phyloP scores from a whole-genome alignment of 2,113 vertebrate genomes.

The Charina bottae region DNA sequence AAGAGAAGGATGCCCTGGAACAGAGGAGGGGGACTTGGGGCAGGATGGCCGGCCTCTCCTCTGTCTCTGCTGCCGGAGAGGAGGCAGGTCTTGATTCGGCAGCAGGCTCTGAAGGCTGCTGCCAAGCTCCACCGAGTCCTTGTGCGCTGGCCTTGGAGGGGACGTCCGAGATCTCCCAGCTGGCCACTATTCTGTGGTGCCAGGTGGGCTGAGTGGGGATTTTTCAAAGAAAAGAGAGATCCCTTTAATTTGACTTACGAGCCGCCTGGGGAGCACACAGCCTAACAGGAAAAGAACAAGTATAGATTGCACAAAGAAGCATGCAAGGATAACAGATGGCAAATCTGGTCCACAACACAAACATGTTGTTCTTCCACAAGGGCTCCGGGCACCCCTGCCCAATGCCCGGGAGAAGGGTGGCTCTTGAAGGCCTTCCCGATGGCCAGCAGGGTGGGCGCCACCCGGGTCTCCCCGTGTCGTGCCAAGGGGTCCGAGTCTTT shows the following conservation, averaged over 20 bases:
- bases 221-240: background rate
- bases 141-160: fast-evolving
- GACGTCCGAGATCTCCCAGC: background rate
- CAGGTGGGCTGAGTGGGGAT: background rate
- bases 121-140: background rate
- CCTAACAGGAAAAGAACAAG: background rate
- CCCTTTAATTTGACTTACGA: too few species aligned
- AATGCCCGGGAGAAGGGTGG: background rate
- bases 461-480: too few species aligned
- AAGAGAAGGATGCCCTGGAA: too few species aligned
- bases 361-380: background rate
- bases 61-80: too few species aligned
- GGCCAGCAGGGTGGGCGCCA: too few species aligned
- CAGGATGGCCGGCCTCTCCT: background rate
- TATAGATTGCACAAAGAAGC: background rate
- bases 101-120: background rate
- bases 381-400: too few species aligned
- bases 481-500: background rate
- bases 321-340: background rate
- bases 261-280: too few species aligned
- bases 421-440: background rate
- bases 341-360: background rate
- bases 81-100: too few species aligned
- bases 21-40: background rate
- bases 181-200: too few species aligned